Percentiles rank a stretch among this genome's conserved stretches.
phyloP scores from a whole-genome alignment of 1,140 invertebrate species.

The Rhagoletis pomonella region DNA sequence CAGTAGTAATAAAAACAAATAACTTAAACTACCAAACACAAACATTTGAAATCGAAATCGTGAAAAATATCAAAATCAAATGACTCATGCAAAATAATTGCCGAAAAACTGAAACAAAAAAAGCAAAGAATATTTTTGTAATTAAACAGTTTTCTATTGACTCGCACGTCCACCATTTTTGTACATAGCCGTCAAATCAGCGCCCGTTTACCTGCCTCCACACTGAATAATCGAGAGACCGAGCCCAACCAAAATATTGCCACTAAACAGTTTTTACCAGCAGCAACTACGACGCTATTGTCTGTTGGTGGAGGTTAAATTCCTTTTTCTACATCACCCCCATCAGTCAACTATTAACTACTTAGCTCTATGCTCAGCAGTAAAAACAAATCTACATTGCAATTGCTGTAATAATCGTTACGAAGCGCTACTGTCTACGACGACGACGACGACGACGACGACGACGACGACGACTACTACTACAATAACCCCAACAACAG shows the following conservation, averaged over 20 bases:
- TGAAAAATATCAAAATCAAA: not conserved
- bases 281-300: not conserved
- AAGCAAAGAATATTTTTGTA: not conserved
- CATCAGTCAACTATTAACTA: not conserved
- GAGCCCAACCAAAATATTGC: not conserved
- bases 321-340: not conserved
- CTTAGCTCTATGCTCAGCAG: not conserved
- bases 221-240: not conserved
- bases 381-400: constrained; percentile 8
- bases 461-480: not conserved
- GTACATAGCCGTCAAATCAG: not conserved
- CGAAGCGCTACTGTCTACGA: constrained; percentile 36
- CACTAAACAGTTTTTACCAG: not conserved
- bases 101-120: not conserved
- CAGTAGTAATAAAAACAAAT: not conserved
- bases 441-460: not conserved
- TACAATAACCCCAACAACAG: not conserved
- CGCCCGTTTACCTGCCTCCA: not conserved
- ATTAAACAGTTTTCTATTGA: constrained; percentile 20
- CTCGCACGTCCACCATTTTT: not conserved
- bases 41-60: not conserved
- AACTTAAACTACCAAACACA: not conserved
- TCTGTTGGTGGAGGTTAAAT: not conserved
- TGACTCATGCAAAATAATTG: not conserved
- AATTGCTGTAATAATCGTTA: constrained; percentile 38